phyloP scores from a whole-genome alignment of 2,113 vertebrate species.

The Dasyprocta punctata region DNA sequence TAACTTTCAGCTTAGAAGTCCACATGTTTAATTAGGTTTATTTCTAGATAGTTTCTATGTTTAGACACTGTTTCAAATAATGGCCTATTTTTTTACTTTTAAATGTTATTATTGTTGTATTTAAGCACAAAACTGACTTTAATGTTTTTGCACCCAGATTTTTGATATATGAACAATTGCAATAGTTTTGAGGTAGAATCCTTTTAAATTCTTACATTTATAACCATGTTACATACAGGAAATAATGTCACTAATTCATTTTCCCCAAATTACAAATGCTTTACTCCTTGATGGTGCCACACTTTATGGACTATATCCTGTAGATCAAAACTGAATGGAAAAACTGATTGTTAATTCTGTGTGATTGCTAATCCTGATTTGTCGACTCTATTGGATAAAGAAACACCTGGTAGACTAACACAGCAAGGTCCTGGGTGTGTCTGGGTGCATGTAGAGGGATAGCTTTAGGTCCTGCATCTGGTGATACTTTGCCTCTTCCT shows the following conservation, averaged over 20 bases:
- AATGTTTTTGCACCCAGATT: not conserved
- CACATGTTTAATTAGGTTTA: not conserved
- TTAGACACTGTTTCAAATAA: not conserved
- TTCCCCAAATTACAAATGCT: not conserved
- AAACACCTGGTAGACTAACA: not conserved
- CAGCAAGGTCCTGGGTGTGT: not conserved
- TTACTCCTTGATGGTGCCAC: not conserved
- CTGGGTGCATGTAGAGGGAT: not conserved
- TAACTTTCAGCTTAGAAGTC: not conserved
- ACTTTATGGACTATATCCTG: not conserved
- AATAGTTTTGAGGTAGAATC: not conserved
- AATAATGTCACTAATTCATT: not conserved
- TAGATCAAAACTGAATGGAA: not conserved
- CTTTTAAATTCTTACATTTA: not conserved
- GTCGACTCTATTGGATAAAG: not conserved
- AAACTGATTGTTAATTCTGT: not conserved
- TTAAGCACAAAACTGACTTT: not conserved
- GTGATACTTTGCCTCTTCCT: too few relatives aligned
- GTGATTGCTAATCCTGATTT: not conserved
- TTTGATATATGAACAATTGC: not conserved
- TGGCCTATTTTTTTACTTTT: not conserved
- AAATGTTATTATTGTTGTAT: not conserved
- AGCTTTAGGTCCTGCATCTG: not conserved
- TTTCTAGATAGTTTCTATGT: not conserved
- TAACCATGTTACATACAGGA: not conserved